Evolutionary conservation across 1,140 invertebrate genomes (phyloP), one percentile per base, ranked within the genome.

Genomic region (Tenebrio molitor): DNA sequence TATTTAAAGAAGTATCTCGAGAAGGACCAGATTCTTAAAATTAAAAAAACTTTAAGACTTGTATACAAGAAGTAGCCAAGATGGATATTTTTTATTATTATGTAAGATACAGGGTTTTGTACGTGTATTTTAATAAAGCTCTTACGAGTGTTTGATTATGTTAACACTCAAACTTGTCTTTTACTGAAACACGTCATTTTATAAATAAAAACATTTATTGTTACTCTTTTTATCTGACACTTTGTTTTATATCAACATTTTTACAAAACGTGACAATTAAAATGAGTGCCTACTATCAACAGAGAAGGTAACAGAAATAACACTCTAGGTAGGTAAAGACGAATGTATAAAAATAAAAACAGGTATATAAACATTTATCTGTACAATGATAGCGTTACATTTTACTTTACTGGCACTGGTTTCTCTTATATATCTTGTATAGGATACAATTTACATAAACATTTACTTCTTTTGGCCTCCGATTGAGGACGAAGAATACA

Each of bases 1-100:
- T 80, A 78, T 68, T 65, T 80, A 23, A 80, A 75, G 67, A 77
- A 78, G 58, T 81, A 81, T 71, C 50, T 82, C 15, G 80, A 81
- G 46, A 77, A 68, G 44, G 76, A 80, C 10, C 74, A 78, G 6
- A 64, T 81, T 33, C 58, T 44, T 19, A 74, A 76, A 50, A 71
- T 81, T 16, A 77, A 76, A 72, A 71, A 71, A 14, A 66, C 53
- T n/a, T 44, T 76, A 17, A 76, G 46, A 42, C 34, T 66, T 66
- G 29, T 66, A 66, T 17, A 23, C 17, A 66, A 66, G 23, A 66
- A 41, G 12, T 44, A 15, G 25, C 25, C 25, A 8, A 21, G 17
- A 3, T 16, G 21, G 10, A 36, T 64, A 10, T 15, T 36, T 36
- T 65, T 66, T 44, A 16, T 66, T 66, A 66, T 66, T 41, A 65